Evolutionary conservation across 1,140 invertebrate species (phyloP).

Genomic region (Drosophila eugracilis): DNA sequence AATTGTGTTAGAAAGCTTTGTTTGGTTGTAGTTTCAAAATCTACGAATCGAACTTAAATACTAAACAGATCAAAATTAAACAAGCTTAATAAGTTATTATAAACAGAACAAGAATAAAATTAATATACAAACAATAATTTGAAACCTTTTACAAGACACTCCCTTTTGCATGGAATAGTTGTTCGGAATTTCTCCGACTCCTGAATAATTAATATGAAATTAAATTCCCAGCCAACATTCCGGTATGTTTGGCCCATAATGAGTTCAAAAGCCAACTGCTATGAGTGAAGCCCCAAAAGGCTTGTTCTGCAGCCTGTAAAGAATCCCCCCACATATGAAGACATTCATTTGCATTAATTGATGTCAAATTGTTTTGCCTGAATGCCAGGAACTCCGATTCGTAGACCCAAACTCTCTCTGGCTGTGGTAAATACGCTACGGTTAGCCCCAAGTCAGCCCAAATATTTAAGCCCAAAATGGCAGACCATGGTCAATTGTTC

Average conservation of each 20-base stretch:
- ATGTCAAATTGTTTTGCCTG: slow-evolving; percentile 53
- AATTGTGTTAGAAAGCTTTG: not conserved
- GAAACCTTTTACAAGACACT: not conserved
- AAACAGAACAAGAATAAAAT: not conserved
- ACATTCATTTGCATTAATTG: slow-evolving; percentile 64
- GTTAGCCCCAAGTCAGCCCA: slow-evolving; percentile 25
- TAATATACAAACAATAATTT: not conserved
- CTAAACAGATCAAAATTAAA: no score
- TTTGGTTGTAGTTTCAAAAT: no score
- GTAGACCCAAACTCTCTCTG: slow-evolving; percentile 1
- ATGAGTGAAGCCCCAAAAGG: not conserved
- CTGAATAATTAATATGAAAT: slow-evolving; percentile 38
- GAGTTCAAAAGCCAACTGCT: slow-evolving; percentile 36
- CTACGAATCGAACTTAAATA: no score
- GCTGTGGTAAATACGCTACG: slow-evolving; percentile 7
- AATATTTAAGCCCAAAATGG: slow-evolving; percentile 29
- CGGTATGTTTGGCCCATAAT: slow-evolving; percentile 22
- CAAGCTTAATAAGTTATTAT: no score
- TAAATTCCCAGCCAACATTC: slow-evolving; percentile 41
- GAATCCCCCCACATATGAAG: slow-evolving; percentile 35
- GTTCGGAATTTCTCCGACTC: slow-evolving; percentile 2
- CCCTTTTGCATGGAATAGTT: not conserved
- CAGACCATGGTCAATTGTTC: slow-evolving; percentile 25
- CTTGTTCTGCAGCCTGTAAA: slow-evolving; percentile 15
- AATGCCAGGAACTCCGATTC: slow-evolving; percentile 35